Evolutionary conservation across 2,797 vertebrate genomes (phyloP).

Genomic region (Semaprochilodus insignis): DNA sequence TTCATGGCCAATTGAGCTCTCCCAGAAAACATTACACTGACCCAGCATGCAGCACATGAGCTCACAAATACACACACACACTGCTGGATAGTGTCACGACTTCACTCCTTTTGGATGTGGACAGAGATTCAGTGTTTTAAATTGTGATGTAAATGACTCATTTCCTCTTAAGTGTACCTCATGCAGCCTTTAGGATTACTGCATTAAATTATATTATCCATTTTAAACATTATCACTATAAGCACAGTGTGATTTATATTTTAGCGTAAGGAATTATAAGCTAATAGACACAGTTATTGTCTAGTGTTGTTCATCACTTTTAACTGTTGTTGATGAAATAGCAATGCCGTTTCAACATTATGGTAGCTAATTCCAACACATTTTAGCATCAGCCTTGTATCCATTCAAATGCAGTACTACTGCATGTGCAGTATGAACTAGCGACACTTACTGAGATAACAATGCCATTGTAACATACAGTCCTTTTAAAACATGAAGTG

Average conservation of each 20-base stretch:
- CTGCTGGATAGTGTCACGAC: conserved; percentile 16
- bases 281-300: too few species aligned
- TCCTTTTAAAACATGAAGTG: too few species aligned
- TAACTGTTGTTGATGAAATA: too few species aligned
- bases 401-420: too few species aligned
- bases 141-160: not conserved
- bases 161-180: not conserved
- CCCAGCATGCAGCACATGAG: conserved; percentile 41
- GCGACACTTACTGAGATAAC: too few species aligned
- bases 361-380: too few species aligned
- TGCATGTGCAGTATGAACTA: too few species aligned
- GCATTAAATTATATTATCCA: not conserved
- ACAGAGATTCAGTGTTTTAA: not conserved
- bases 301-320: too few species aligned
- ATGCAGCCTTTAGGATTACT: not conserved
- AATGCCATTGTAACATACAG: too few species aligned
- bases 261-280: not conserved
- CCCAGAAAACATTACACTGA: conserved; percentile 41
- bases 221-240: not conserved
- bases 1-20: conserved; percentile 64
- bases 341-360: too few species aligned
- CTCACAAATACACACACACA: conserved; percentile 27
- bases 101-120: conserved; percentile 28
- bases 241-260: not conserved
- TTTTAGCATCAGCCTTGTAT: too few species aligned